Evolutionary conservation across 2,888 invertebrate species (phyloP).

Genomic region (Thecophora atra): DNA sequence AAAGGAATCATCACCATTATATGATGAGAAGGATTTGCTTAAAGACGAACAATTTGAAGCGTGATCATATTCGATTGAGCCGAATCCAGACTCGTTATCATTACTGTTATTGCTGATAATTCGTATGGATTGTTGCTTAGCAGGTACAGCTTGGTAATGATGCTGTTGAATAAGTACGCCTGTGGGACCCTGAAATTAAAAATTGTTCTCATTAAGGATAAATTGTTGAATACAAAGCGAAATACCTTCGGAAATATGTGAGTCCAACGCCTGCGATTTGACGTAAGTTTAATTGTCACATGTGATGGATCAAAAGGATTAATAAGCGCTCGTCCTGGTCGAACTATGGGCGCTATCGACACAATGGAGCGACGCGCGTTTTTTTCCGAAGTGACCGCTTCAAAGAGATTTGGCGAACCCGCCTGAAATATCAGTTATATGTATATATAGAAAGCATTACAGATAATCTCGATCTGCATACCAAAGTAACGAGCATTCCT

Average conservation of each 20-base stretch:
- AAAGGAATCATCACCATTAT: constrained; percentile 52
- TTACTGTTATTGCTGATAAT: constrained; percentile 52
- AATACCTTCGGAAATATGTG: constrained; percentile 91
- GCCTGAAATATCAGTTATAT: constrained; percentile 46
- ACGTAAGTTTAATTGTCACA: constrained; percentile 94
- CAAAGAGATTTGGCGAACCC: constrained; percentile 60
- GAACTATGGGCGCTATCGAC: constrained; percentile 69
- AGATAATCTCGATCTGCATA: constrained; percentile 39
- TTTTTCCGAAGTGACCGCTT: constrained; percentile 63
- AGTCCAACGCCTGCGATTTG: constrained; percentile 95
- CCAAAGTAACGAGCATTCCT: constrained; percentile 69
- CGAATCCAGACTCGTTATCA: constrained; percentile 54
- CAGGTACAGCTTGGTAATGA: constrained; percentile 87
- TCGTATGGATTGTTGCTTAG: constrained; percentile 50
- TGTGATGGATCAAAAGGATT: constrained; percentile 99
- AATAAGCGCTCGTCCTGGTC: constrained; percentile 87
- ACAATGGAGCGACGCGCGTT: constrained; percentile 61
- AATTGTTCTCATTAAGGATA: not conserved
- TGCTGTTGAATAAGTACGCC: constrained; percentile 93
- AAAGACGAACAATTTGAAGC: constrained; percentile 58
- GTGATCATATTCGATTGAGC: constrained; percentile 60
- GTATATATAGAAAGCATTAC: constrained; percentile 30
- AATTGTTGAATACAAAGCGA: too few relatives aligned
- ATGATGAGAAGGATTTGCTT: constrained; percentile 53
- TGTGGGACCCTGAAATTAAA: constrained; percentile 75